Evolutionary conservation across 2,888 invertebrate species (phyloP), one percentile per base, ranked within the genome.

Genomic region (Diarsia mendica): DNA sequence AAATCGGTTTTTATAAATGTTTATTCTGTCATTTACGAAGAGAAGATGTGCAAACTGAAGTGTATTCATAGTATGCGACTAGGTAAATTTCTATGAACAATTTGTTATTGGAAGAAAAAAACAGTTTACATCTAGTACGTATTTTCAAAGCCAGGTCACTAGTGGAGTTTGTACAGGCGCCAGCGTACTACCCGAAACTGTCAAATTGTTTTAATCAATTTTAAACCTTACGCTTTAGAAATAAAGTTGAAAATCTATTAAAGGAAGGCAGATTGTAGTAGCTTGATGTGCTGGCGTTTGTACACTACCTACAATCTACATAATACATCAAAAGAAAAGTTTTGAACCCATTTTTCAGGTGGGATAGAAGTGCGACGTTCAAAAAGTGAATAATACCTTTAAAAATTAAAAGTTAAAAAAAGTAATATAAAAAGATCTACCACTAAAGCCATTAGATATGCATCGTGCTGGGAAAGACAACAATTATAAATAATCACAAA

Each of bases 401-500:
- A 61, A 80, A 75, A 84, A 87, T 72, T 75, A 72, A 83, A 81
- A 23, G 65, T 85, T 85, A 76, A 76, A 82, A 67, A 84, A 83
- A 73, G 67, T 83, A 79, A 80, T 84, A 78, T 65, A 82, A 84
- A 87, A 90, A 87, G 86, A 80, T 85, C 85, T 86, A 84, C 79
- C 72, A 85, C 79, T 87, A 88, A 85, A 89, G 86, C 85, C 67
- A 66, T 80, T 78, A 84, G 85, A 88, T 86, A 87, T 88, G 86
- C 85, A 87, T 83, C 80, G 71, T 86, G 88, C 88, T 88, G 88
- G 84, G 88, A 88, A 75, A 87, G 75, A 93, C 90, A 91, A 93
- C 90, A 90, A 87, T 90, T 91, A 92, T 92, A 93, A 90, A 92
- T 88, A 89, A 91, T 87, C 91, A 93, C 75, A 82, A 86, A 86